A percentile compares a stretch with the other conserved stretches of the same genome.
phyloP scores from a whole-genome alignment of 2,797 vertebrate species.

The Graptemys geographica region DNA sequence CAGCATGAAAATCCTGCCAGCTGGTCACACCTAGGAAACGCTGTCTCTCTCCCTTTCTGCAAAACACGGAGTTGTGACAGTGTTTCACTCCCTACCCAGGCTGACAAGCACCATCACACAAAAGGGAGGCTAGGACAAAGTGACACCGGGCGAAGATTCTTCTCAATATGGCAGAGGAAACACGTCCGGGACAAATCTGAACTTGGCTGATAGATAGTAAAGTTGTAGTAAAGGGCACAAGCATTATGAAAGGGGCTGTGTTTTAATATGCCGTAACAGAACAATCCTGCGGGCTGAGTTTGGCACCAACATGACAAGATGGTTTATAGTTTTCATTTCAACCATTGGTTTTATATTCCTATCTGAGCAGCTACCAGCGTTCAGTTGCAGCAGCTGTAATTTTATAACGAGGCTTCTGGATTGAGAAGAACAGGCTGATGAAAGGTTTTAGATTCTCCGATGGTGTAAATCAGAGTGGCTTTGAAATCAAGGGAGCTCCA shows the following conservation, averaged over 20 bases:
- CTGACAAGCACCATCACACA: not conserved
- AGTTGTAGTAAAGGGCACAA: not conserved
- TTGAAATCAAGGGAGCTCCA: not conserved
- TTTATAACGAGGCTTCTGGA: not conserved
- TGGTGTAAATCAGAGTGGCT: not conserved
- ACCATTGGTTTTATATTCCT: accelerated
- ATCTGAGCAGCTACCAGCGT: not conserved
- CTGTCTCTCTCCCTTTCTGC: not conserved
- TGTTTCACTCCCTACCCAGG: not conserved
- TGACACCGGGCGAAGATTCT: not conserved
- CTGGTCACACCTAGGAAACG: not conserved
- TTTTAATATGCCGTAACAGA: accelerated
- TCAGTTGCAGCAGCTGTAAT: accelerated
- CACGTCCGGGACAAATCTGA: not conserved
- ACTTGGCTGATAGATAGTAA: not conserved
- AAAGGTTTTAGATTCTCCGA: not conserved
- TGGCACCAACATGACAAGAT: accelerated
- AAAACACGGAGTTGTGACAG: not conserved
- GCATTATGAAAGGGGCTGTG: not conserved
- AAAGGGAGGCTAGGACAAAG: not conserved
- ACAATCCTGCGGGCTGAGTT: accelerated
- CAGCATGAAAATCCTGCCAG: not conserved
- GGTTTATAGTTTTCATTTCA: accelerated
- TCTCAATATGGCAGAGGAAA: too few species aligned
- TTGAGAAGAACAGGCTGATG: not conserved